phyloP scores from a whole-genome alignment of 2,888 invertebrate species.

The Dorcus parallelipipedus region DNA sequence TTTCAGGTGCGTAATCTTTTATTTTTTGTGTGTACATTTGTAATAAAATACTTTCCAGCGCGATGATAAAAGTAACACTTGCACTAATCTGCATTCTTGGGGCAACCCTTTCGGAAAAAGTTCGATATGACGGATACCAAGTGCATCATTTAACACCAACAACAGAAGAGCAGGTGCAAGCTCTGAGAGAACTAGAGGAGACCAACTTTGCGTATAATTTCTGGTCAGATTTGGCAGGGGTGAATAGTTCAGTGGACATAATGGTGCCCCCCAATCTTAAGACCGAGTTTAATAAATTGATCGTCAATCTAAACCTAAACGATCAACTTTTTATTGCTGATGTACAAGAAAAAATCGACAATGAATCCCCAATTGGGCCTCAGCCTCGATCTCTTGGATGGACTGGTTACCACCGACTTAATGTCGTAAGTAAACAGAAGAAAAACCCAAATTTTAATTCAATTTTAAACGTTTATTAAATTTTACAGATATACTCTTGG shows the following conservation, averaged over 20 bases:
- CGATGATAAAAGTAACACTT: conserved; percentile 6
- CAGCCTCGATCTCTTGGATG: conserved; percentile 53
- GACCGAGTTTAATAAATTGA: conserved; percentile 47
- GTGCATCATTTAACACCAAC: conserved; percentile 36
- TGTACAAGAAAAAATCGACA: conserved; percentile 54
- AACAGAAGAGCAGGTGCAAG: conserved; percentile 40
- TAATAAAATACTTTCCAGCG: too few relatives aligned
- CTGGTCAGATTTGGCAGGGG: conserved; percentile 47
- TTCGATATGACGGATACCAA: conserved; percentile 33
- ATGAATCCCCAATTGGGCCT: conserved; percentile 37
- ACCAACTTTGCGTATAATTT: conserved; percentile 41
- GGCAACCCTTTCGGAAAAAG: conserved; percentile 9
- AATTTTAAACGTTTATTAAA: conserved; percentile 4
- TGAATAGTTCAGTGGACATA: conserved; percentile 50
- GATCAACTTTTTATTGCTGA: conserved; percentile 53
- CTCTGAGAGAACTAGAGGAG: conserved; percentile 46
- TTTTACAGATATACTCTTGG: conserved; percentile 56
- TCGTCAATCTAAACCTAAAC: conserved; percentile 45
- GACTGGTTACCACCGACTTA: conserved; percentile 58
- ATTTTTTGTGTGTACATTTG: too few relatives aligned
- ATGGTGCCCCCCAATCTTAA: conserved; percentile 60
- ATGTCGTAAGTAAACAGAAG: conserved; percentile 41
- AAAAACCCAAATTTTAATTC: conserved; percentile 8
- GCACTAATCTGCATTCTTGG: conserved; percentile 2
- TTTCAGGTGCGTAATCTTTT: too few relatives aligned